Base-by-base conservation (phyloP, 2,797 vertebrate species). In the Chrysocyon brachyurus region DNA sequence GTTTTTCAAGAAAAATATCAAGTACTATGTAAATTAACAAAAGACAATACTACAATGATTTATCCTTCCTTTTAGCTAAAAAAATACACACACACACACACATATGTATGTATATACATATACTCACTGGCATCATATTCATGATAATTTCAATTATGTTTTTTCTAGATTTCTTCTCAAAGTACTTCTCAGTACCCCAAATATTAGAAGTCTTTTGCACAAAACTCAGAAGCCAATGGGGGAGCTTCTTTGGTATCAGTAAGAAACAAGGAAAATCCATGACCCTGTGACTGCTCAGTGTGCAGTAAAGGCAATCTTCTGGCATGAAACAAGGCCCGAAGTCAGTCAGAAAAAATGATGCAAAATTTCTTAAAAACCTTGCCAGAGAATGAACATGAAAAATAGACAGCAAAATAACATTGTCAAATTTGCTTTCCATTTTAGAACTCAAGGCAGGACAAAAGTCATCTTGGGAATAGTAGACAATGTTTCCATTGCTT, bases 1-100 rank as follows among this genome's bases (percentile, higher is more conserved):
- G 6, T 81, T 81, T 95, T 95, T 77, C 46, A 78, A 86, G 56
- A 92, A 89, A 96, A 96, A 88, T 6, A 92, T 31, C 22, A 94
- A 96, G 78, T 56, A 15, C 14, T 73, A 68, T 68, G 12, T 56
- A 84, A 88, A 81, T 92, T 88, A 66, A 70, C 40, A 95, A 96
- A 91, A 95, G 57, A 56, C 5, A 31, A 83, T 8, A 77, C 15
- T 81, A n/a, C 8, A 73, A 61, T 83, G 52, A 22, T 82, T 90
- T 49, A 70, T 83, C 22, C 11, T 85, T 87, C 40, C 19, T 91
- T 61, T 91, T 70, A 66, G 17, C 87, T 90, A 56, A 92, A 79
- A 95, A 33, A 82, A 56, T 11, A 63, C 16, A 63, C 33, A 70
- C 36, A 68, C 6, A 33, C 17, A 68, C 66, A 68, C 28, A n/a